Base-by-base conservation (phyloP, 2,888 invertebrate species). In the Standfussiana lucernea region DNA sequence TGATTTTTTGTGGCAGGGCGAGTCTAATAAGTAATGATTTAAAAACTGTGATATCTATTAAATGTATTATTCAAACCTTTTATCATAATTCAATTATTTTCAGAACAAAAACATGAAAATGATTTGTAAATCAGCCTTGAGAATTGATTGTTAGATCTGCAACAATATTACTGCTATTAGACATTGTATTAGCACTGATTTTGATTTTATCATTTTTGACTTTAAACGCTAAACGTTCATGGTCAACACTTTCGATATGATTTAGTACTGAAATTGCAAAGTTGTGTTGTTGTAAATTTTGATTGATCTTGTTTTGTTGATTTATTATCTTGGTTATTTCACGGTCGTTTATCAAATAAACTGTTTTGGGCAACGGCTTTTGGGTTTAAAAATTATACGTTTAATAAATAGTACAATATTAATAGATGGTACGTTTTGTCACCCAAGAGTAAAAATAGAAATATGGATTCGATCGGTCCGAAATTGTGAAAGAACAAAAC, bases 141-240 rank as follows among this genome's bases (percentile, higher is more conserved):
- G 13, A 62, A 13, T 61, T 45, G 47, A 84, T 72, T 84, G 79
- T 84, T 84, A 72, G 62, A 37, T 45, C 65, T 62, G 53, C 56
- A 77, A 83, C 59, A 84, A 86, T 83, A 79, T 84, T 84, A 68
- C 77, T 83, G 47, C 42, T 61, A 77, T 77, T 73, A 74, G 53
- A 65, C 50, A 67, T 70, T 80, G 80, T 74, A 50, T 53, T 72
- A 56, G 62, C 64, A 59, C 77, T 80, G 72, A 53, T 87, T 75
- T 62, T 71, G 87, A 87, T 87, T 75, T 87, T 87, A 87, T 87
- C 87, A 75, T 72, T 80, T 85, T 84, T 87, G 85, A 83, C 64
- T 86, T 45, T 50, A 72, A 80, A 62, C 56, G 56, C 45, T 70
- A 64, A 53, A 35, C 66, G 65, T 69, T 85, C 86, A 87, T 71